Evolutionary conservation across 2,888 invertebrate genomes (phyloP), one percentile per base, ranked within the genome.

Genomic region (Diachrysia chrysitis): DNA sequence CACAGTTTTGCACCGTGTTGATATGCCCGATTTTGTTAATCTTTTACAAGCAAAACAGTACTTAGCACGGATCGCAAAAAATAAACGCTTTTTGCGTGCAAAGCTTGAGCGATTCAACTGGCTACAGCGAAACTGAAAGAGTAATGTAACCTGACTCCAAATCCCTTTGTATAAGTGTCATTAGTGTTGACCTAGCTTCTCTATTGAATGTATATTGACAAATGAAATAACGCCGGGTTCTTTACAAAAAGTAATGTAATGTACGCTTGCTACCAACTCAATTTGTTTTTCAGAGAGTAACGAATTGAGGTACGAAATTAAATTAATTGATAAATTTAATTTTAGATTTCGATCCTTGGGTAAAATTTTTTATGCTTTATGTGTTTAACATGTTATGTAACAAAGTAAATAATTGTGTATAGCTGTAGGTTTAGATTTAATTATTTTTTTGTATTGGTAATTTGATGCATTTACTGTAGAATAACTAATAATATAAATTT

Each of bases 1-100:
- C 61, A 70, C 56, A 46, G 69, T 58, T 71, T 71, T 66, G 76
- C 58, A 65, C 51, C 48, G 54, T 62, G 56, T 57, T 65, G 65
- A 54, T 21, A 66, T 67, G 63, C 61, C n/a, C 46, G 29, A 46
- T 72, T 63, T 65, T 72, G 66, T 75, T 66, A 58, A 37, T 66
- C 62, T 71, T 65, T 69, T 62, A 54, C 29, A 66, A 25, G 46
- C 60, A 12, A 35, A 25, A 54, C 23, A 42, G 25, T 29, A 21
- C 66, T 64, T 53, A 48, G 56, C n/a, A n/a, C 7, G 48, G 25
- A 48, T 48, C 17, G 19, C 29, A 46, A 17, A 48, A 58, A 29
- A 51, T 51, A 51, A 51, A 51, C 19, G 48, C 21, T 19, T 19
- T 21, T 51, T 19, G 48, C 48, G 21, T 51, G 48, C 48, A 21